A percentile compares a stretch with the other conserved stretches of the same genome.
Conservation (phyloP, 64 coral and sea anemone species). For the Pocillopora verrucosa region DNA sequence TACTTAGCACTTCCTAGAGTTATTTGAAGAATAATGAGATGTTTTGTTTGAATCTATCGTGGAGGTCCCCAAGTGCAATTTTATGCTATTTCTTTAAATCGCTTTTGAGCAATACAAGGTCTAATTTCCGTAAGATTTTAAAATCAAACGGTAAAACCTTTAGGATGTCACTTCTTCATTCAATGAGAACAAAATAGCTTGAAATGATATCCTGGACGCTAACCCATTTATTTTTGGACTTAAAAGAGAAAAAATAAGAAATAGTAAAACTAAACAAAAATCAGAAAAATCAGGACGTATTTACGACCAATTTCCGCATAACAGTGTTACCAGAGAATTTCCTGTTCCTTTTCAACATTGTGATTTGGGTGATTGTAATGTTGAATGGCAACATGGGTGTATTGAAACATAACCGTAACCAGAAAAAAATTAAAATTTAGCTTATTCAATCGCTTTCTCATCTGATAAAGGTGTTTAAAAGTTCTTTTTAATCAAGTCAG, state of each 20-base stretch:
- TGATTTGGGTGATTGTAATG: no score
- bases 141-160: not conserved
- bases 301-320: not conserved
- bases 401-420: no score
- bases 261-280: not conserved
- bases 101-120: not conserved
- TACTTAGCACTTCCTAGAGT: not conserved
- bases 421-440: no score
- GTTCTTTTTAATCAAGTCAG: not conserved
- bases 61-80: not conserved
- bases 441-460: no score
- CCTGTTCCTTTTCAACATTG: no score
- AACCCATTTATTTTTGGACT: not conserved
- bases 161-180: not conserved
- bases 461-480: not conserved
- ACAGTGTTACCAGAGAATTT: no score
- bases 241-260: not conserved
- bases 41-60: not conserved
- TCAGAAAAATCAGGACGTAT: not conserved
- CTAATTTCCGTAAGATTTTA: not conserved
- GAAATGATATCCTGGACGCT: conserved; percentile 16
- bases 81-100: not conserved
- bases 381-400: no score
- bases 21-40: conserved; percentile 1
- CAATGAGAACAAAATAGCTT: not conserved